Evolutionary conservation across 2,888 invertebrate genomes (phyloP).

Genomic region (Rambutsinella grinnellia): DNA sequence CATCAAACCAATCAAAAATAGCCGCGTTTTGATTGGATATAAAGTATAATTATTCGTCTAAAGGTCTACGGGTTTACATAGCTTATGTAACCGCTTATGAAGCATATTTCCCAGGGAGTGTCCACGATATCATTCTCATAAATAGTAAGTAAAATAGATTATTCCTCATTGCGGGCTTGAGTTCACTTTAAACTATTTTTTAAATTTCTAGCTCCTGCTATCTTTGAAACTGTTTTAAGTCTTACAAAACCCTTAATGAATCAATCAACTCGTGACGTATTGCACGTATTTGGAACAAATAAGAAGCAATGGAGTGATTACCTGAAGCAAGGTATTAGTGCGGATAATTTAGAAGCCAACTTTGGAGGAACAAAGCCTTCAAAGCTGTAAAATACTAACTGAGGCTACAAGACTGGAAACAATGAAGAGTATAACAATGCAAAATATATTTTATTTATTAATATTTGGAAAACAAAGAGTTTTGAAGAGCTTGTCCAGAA

Average conservation of each 20-base stretch:
- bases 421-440: too few species aligned
- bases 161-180: neutral
- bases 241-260: slow-evolving; percentile 12
- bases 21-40: too few species aligned
- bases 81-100: slow-evolving; percentile 20
- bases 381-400: neutral
- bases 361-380: slow-evolving; percentile 25
- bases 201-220: slow-evolving; percentile 19
- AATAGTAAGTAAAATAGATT: slow-evolving; percentile 38
- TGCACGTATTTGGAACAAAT: slow-evolving; percentile 29
- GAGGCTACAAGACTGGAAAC: too few species aligned
- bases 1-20: neutral
- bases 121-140: slow-evolving; percentile 26
- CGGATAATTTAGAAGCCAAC: slow-evolving; percentile 13
- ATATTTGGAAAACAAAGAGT: too few species aligned
- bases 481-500: too few species aligned
- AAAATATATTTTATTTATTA: too few species aligned
- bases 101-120: slow-evolving; percentile 32
- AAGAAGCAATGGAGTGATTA: slow-evolving; percentile 14
- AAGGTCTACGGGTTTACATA: slow-evolving; percentile 13
- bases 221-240: slow-evolving; percentile 16
- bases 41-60: neutral
- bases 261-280: slow-evolving; percentile 7
- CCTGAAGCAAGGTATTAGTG: slow-evolving; percentile 3
- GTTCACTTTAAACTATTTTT: neutral